These are phyloP conservation scores for Pseudoatta argentina DNA, from an alignment of 1,140 invertebrate genomes.

Conservation along the genomic window DNA sequence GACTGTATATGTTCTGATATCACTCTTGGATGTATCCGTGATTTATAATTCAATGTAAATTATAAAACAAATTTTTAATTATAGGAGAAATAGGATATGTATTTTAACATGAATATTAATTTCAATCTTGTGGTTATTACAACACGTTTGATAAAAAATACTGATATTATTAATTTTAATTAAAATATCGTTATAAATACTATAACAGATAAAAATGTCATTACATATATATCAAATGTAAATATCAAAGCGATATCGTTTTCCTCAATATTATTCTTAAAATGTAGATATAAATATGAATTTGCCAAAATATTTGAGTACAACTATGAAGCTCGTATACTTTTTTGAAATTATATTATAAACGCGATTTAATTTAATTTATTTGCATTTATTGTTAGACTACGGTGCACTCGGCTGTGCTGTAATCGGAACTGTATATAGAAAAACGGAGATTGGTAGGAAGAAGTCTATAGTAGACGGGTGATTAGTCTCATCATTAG, in stretches of 20 bases:
- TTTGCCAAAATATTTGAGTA: neutral
- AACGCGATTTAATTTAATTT: neutral
- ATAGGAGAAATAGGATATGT: neutral
- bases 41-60: constrained; percentile 41
- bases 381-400: neutral
- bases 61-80: neutral
- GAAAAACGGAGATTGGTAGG: constrained; percentile 55
- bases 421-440: constrained; percentile 24
- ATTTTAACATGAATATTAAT: neutral
- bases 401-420: neutral
- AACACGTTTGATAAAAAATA: neutral
- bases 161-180: neutral
- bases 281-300: neutral
- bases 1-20: constrained; percentile 47
- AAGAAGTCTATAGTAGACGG: constrained; percentile 58
- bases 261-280: neutral
- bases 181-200: neutral
- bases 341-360: neutral
- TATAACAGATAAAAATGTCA: neutral
- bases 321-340: neutral
- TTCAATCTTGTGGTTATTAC: neutral
- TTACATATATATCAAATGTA: neutral
- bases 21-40: neutral
- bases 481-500: constrained; percentile 65
- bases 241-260: neutral